These are phyloP conservation scores for Ommatoiulus sabulosus DNA, from an alignment of 2,888 invertebrate genomes.

Conservation along the genomic window DNA sequence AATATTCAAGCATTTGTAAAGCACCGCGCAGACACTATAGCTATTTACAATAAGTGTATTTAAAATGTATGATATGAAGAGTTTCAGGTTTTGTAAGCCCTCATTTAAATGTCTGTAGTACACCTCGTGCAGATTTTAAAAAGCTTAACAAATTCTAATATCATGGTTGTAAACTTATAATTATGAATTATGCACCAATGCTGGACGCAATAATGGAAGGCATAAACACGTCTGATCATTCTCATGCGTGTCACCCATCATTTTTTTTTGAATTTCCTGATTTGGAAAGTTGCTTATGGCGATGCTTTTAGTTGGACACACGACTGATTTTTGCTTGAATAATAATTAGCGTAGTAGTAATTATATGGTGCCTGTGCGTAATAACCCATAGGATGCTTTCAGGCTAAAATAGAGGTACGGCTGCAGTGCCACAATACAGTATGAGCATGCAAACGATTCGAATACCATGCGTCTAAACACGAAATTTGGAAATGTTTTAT, in stretches of 20 bases:
- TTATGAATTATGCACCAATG: background rate
- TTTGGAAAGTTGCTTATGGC: background rate
- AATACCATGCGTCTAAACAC: too few relatives aligned
- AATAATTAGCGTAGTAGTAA: background rate
- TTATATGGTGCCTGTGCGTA: background rate
- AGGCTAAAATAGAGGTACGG: background rate
- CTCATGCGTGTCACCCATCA: background rate
- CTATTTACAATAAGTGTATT: background rate
- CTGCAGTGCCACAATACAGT: background rate
- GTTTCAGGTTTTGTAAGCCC: background rate
- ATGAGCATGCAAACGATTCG: background rate
- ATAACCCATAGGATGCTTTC: background rate
- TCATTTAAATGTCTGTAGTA: background rate
- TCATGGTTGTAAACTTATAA: conserved; percentile 38
- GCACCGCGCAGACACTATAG: too few relatives aligned
- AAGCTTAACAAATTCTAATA: conserved; percentile 41
- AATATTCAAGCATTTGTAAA: background rate
- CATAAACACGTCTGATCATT: background rate
- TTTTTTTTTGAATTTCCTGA: conserved; percentile 14
- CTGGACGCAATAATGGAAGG: background rate
- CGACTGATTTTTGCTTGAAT: conserved; percentile 13
- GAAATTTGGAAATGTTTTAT: too few relatives aligned
- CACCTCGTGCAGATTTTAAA: background rate
- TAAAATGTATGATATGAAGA: background rate
- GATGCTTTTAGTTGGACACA: background rate